Evolutionary conservation across 2,888 invertebrate species (phyloP).

Genomic region (Torymus tubicola): DNA sequence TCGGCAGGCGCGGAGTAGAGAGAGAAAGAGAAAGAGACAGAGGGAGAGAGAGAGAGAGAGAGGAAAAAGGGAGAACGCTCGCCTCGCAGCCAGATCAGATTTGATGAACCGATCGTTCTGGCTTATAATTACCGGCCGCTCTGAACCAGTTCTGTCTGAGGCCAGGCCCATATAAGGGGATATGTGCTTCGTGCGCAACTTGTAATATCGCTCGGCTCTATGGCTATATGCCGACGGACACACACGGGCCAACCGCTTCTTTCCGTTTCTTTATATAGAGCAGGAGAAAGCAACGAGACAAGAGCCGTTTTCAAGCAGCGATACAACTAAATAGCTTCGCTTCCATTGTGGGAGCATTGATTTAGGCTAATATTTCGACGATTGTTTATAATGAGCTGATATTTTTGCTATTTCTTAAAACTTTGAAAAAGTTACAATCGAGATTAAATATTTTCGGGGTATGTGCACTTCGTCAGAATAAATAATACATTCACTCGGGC

Average conservation of each 20-base stretch:
- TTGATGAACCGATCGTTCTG: constrained; percentile 73
- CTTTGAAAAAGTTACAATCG: no score
- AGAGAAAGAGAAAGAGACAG: constrained; percentile 15
- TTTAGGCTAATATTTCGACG: no score
- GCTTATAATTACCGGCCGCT: constrained; percentile 71
- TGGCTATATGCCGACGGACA: not conserved
- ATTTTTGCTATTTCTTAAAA: no score
- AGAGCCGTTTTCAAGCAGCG: no score
- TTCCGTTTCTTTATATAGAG: not conserved
- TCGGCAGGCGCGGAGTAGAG: constrained; percentile 24
- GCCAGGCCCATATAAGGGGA: constrained; percentile 36
- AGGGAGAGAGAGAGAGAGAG: constrained; percentile 1
- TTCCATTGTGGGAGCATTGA: no score
- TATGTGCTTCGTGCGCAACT: not conserved
- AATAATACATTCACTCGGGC: no score
- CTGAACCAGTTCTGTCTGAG: constrained; percentile 63
- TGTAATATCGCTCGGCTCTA: constrained; percentile 8
- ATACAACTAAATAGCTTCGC: no score
- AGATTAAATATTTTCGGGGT: no score
- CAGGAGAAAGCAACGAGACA: no score
- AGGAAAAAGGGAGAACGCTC: constrained; percentile 42
- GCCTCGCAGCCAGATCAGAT: constrained; percentile 53
- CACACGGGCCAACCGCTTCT: constrained; percentile 7
- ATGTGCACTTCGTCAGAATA: no score
- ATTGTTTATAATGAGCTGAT: no score